A percentile compares a stretch with the other conserved stretches of the same genome.
phyloP scores from a whole-genome alignment of 2,888 invertebrate species.

The Elysia crispata region DNA sequence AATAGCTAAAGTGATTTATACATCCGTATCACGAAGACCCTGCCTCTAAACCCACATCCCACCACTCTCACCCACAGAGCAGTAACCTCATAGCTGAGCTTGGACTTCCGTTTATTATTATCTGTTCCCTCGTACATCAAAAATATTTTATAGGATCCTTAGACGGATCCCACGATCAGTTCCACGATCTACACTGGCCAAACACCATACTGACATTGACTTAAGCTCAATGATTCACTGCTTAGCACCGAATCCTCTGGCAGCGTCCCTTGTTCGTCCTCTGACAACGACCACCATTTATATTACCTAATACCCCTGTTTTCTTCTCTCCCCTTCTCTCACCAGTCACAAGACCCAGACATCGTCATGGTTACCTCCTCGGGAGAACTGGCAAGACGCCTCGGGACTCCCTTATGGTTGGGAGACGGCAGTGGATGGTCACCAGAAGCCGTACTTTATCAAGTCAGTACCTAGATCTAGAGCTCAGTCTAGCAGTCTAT shows the following conservation, averaged over 20 bases:
- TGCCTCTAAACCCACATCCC: too few species aligned
- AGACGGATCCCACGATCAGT: too few species aligned
- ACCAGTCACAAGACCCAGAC: constrained; percentile 89
- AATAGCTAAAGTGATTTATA: too few species aligned
- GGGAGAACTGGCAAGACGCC: constrained; percentile 85
- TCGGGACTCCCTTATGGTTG: constrained; percentile 89
- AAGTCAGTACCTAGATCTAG: constrained; percentile 83
- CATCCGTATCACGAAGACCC: too few species aligned
- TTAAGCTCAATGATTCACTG: background rate
- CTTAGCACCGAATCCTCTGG: background rate
- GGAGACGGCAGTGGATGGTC: constrained; percentile 90
- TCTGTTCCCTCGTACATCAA: too few species aligned
- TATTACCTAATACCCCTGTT: background rate
- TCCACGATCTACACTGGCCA: too few species aligned
- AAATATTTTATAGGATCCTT: too few species aligned
- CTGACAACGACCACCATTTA: too few species aligned
- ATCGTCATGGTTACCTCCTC: constrained; percentile 92
- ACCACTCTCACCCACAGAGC: too few species aligned
- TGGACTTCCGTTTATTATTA: too few species aligned
- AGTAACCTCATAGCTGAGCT: too few species aligned
- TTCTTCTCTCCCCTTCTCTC: background rate
- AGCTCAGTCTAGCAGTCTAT: background rate
- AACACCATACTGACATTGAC: background rate
- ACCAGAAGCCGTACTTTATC: constrained; percentile 92
- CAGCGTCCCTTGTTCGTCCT: background rate